These are phyloP conservation scores for Ictidomys tridecemlineatus DNA, from an alignment of 2,113 vertebrate genomes.

Conservation along the genomic window DNA sequence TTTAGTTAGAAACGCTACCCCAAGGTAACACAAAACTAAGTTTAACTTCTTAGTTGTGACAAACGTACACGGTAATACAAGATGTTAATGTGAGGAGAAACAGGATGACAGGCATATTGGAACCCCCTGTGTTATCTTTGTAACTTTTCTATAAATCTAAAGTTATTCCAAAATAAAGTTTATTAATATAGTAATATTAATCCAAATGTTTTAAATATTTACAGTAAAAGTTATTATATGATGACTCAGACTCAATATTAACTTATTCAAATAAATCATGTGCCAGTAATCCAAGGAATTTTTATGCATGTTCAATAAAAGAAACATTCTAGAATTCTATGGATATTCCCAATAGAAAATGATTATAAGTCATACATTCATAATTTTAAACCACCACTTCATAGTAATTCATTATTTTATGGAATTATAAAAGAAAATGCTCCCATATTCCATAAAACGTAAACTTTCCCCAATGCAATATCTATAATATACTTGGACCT, in stretches of 20 bases:
- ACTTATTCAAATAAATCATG: conserved; percentile 49
- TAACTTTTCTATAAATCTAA: conserved; percentile 21
- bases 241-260: conserved; percentile 8
- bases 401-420: not conserved
- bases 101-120: not conserved
- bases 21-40: too few relatives aligned
- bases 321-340: not conserved
- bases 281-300: conserved; percentile 27
- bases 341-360: conserved; percentile 16
- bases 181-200: conserved; percentile 7
- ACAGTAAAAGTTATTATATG: not conserved
- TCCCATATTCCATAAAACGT: conserved; percentile 7
- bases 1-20: not conserved
- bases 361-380: not conserved
- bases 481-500: not conserved
- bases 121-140: not conserved
- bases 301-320: conserved; percentile 32
- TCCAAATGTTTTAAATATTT: conserved; percentile 27
- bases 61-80: not conserved
- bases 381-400: not conserved
- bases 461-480: not conserved
- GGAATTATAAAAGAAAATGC: conserved; percentile 17
- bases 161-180: conserved; percentile 11
- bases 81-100: not conserved
- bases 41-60: conserved; percentile 20